These are phyloP conservation scores for Oncorhynchus clarkii DNA, from an alignment of 2,113 vertebrate genomes.

Conservation along the genomic window DNA sequence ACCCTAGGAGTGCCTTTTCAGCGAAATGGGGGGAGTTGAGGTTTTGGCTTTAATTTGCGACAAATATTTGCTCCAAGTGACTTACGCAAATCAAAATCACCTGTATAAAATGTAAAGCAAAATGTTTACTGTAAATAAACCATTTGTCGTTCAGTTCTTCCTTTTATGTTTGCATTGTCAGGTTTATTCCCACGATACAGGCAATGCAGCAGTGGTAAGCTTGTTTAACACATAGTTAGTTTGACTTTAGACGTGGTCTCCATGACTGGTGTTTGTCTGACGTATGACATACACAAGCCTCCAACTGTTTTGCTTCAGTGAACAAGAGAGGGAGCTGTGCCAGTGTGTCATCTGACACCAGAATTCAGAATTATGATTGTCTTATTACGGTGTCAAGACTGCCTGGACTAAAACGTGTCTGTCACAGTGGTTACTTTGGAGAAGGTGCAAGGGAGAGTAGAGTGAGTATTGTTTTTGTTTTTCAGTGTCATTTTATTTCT, in stretches of 20 bases:
- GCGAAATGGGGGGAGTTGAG: conserved; percentile 25
- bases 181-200: background rate
- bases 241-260: background rate
- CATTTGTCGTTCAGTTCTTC: background rate
- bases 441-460: no score
- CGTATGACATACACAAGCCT: background rate
- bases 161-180: background rate
- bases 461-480: no score
- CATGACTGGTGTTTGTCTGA: background rate
- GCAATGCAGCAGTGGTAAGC: background rate
- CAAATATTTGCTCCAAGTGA: conserved; percentile 62
- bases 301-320: background rate
- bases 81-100: conserved; percentile 46
- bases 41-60: conserved; percentile 25
- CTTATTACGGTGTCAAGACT: background rate
- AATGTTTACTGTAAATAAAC: conserved; percentile 72
- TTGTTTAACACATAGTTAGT: background rate
- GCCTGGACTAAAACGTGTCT: background rate
- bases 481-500: no score
- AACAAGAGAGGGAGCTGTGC: background rate
- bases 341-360: background rate
- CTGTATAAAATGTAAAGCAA: conserved; percentile 59
- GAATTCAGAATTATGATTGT: background rate
- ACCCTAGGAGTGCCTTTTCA: conserved; percentile 54
- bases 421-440: background rate